phyloP scores from a whole-genome alignment of 1,140 invertebrate species.

The Papilio xuthus region DNA sequence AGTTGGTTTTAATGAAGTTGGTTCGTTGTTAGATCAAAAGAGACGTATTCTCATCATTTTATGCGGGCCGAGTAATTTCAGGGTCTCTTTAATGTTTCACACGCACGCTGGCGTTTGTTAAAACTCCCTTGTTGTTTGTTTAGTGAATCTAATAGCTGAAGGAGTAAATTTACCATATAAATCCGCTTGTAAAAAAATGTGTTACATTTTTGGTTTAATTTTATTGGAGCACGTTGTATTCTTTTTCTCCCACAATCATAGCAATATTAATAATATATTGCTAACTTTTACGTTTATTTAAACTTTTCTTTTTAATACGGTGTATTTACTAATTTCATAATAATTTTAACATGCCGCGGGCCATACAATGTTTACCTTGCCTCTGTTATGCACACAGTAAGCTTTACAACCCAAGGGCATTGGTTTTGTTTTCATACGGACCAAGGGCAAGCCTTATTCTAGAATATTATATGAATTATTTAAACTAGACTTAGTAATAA shows the following conservation, averaged over 20 bases:
- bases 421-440: constrained; percentile 1
- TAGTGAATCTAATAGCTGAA: background rate
- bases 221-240: too few species aligned
- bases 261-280: background rate
- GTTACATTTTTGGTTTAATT: too few species aligned
- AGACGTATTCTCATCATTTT: constrained; percentile 11
- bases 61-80: constrained; percentile 17
- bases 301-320: background rate
- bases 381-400: background rate
- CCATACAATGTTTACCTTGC: background rate
- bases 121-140: background rate
- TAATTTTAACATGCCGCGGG: background rate
- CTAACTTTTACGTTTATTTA: background rate
- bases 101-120: constrained; percentile 7
- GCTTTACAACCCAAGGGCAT: background rate
- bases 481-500: background rate
- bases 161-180: background rate
- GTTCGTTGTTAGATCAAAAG: constrained; percentile 19
- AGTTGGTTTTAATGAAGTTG: constrained; percentile 18
- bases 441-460: background rate
- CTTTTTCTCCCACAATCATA: background rate
- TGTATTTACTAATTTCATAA: background rate
- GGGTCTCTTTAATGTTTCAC: constrained; percentile 20
- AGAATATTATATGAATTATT: background rate
- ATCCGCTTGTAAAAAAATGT: background rate